Evolutionary conservation across 2,888 invertebrate species (phyloP).

Genomic region (Adelphocoris suturalis): DNA sequence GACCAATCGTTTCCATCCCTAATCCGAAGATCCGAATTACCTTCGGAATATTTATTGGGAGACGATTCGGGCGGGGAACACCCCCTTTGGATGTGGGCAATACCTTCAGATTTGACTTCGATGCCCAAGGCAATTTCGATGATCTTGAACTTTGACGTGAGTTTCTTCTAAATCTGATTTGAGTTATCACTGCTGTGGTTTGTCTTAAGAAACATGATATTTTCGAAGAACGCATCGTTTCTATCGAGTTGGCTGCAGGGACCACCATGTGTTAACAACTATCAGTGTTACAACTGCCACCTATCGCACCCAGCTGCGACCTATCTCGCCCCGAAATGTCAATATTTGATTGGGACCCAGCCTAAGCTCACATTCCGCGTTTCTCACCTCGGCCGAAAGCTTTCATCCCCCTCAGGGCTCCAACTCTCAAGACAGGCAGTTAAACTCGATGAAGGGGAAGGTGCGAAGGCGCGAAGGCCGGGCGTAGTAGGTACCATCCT

Average conservation of each 20-base stretch:
- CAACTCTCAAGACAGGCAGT: not conserved
- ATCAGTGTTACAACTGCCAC: conserved; percentile 23
- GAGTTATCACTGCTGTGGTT: not conserved
- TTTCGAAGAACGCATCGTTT: not conserved
- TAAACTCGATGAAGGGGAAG: not conserved
- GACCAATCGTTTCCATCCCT: no score
- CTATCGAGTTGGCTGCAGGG: not conserved
- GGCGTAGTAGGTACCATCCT: not conserved
- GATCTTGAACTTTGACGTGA: no score
- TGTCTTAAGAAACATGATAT: not conserved
- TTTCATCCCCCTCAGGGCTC: conserved; percentile 21
- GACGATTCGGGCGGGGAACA: no score
- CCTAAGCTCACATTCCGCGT: conserved; percentile 23
- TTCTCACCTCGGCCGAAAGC: not conserved
- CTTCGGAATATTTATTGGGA: no score
- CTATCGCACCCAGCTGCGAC: conserved; percentile 51
- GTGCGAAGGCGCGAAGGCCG: conserved; percentile 8
- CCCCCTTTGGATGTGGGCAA: no score
- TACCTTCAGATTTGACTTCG: no score
- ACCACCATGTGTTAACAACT: conserved; percentile 4
- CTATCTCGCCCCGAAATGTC: conserved; percentile 37
- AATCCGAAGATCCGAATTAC: no score
- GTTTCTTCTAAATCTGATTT: not conserved
- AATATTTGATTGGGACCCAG: conserved; percentile 50
- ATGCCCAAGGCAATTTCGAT: no score